phyloP scores from a whole-genome alignment of 37 sponge, comb jelly and placozoan genomes.

The Tethya wilhelma region DNA sequence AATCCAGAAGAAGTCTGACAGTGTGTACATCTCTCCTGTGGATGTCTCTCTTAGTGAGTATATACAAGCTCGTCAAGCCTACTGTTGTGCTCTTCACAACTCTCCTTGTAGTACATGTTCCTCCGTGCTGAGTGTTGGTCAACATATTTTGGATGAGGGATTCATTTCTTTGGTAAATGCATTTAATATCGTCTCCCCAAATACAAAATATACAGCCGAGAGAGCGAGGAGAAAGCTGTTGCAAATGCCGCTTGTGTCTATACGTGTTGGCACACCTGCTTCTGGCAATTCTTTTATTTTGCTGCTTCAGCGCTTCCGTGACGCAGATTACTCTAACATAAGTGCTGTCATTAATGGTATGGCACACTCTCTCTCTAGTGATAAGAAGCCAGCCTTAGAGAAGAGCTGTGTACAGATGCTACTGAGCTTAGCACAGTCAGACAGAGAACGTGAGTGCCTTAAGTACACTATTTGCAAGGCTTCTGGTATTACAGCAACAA shows the following conservation, averaged over 20 bases:
- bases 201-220: slow-evolving; percentile 4
- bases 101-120: not conserved
- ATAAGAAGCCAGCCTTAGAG: not conserved
- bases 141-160: not conserved
- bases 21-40: slow-evolving; percentile 2
- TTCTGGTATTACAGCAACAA: slow-evolving; percentile 14
- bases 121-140: not conserved
- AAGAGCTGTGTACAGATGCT: slow-evolving; percentile 9
- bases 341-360: not conserved
- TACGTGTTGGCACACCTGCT: slow-evolving; percentile 10
- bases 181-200: slow-evolving; percentile 27
- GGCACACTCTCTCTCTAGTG: not conserved
- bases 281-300: slow-evolving; percentile 1
- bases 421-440: slow-evolving; percentile 16
- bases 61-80: not conserved
- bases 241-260: slow-evolving; percentile 14
- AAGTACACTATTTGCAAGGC: slow-evolving; percentile 6
- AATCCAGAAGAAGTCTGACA: not conserved
- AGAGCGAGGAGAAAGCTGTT: slow-evolving; percentile 14
- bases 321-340: not conserved
- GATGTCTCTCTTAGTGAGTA: slow-evolving; percentile 1
- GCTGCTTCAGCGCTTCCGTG: not conserved
- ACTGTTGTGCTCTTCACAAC: slow-evolving; percentile 4
- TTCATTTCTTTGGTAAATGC: not conserved
- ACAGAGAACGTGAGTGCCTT: slow-evolving; percentile 18